Evolutionary conservation across 2,113 vertebrate genomes (phyloP), one percentile per base, ranked within the genome.

Genomic region (Mohoua ochrocephala): DNA sequence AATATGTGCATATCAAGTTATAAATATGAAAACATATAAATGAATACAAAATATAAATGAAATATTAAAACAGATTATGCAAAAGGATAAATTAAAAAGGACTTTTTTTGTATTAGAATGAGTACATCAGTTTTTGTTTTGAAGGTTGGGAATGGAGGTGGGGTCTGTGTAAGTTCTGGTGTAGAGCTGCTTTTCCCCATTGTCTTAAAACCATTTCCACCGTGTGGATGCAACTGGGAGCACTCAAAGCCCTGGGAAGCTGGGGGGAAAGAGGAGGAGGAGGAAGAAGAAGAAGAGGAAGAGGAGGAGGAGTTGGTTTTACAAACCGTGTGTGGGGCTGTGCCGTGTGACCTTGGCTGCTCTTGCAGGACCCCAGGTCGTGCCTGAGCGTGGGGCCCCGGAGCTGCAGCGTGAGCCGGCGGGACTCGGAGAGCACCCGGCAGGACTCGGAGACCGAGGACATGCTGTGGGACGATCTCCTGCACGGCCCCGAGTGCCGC

Each of bases 381-480:
- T 97, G 97, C 53, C 4, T 81, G 17, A 88, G 88, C 2, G 63
- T 8, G 47, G 96, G 93, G 11, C 96, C 98, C 10, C 96, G 80
- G 42, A 97, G 96, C 95, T 93, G 98, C 35, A 92, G 86, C 13
- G 83, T 44, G 47, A 98, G 96, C 31, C 98, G 98, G 59, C 97
- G 98, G 39, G 98, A 98, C 22, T 98, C 98, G 0, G 98, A 98
- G 50, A 98, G 98, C 67, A 98, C 98, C 3, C 99, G 98, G 63
- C 99, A 98, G 0, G 99, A 98, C 91, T 99, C 99, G 0, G 99
- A 99, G 97, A 99, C 99, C 0, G 99, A 99, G 23, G 99, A 99
- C 87, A 98, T 99, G 92, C 87, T 99, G 59, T 99, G 99, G 99
- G 99, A 99, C 12, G 99, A 99, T 74, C 98, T 99, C 83, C 98